Conservation (phyloP, 2,113 vertebrate genomes). For the Eublepharis macularius region DNA sequence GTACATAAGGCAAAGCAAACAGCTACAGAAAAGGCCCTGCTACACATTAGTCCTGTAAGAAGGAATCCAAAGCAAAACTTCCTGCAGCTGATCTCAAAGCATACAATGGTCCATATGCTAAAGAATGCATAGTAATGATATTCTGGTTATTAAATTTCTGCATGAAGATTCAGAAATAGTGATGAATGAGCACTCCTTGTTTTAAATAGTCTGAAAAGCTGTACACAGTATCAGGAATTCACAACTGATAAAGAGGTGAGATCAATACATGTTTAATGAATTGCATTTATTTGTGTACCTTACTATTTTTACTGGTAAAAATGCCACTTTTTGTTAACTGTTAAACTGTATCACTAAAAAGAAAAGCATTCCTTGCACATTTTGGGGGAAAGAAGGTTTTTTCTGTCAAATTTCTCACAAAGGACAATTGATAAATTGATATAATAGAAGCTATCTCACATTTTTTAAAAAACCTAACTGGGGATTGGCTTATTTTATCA, state of each 20-base stretch:
- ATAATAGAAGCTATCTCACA: conserved; percentile 28
- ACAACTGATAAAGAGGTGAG: not conserved
- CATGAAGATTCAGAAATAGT: too few species aligned
- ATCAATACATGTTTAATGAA: not conserved
- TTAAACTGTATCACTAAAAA: conserved; percentile 21
- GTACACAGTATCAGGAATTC: not conserved
- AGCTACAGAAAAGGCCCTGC: too few species aligned
- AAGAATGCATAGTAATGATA: too few species aligned
- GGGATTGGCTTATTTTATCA: conserved; percentile 20
- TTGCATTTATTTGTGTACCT: not conserved
- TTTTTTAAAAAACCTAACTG: conserved; percentile 31
- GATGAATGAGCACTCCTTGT: too few species aligned
- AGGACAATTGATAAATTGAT: not conserved
- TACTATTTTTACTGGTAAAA: not conserved
- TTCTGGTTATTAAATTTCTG: too few species aligned
- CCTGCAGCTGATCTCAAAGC: too few species aligned
- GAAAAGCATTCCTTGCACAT: not conserved
- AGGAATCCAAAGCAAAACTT: too few species aligned
- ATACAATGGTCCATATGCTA: too few species aligned
- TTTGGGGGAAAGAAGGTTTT: conserved; percentile 29
- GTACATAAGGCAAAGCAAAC: too few species aligned
- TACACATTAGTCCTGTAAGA: too few species aligned
- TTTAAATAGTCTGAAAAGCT: not conserved
- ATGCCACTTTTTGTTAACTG: conserved; percentile 20
- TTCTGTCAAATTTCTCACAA: not conserved